Evolutionary conservation across 1,140 invertebrate species (phyloP).

Genomic region (Chymomyza costata): DNA sequence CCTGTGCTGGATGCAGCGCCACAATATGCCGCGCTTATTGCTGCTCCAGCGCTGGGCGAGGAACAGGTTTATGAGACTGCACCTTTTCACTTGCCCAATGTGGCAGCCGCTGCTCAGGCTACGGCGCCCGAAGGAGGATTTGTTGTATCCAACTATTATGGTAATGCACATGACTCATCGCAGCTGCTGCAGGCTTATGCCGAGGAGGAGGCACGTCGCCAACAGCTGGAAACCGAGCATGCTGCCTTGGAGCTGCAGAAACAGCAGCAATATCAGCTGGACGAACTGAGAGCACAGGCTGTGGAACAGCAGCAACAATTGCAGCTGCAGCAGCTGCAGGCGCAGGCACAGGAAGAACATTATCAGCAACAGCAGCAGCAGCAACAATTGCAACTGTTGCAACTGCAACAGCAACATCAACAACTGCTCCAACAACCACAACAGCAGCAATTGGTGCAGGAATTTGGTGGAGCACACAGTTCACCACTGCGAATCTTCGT

Average conservation of each 20-base stretch:
- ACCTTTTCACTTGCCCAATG: slow-evolving; percentile 57
- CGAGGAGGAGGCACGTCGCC: slow-evolving; percentile 55
- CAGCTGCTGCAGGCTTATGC: slow-evolving; percentile 58
- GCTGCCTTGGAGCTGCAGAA: slow-evolving; percentile 50
- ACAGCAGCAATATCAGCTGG: slow-evolving; percentile 47
- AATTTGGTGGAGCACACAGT: slow-evolving; percentile 55
- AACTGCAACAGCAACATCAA: slow-evolving; percentile 38
- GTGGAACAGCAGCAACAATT: slow-evolving; percentile 23
- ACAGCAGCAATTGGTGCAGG: slow-evolving; percentile 64
- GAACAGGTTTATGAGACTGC: slow-evolving; percentile 48
- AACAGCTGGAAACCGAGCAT: slow-evolving; percentile 61
- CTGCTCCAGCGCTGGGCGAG: slow-evolving; percentile 53
- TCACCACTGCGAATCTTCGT: slow-evolving; percentile 69
- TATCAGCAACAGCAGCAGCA: slow-evolving; percentile 37
- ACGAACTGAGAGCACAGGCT: slow-evolving; percentile 43
- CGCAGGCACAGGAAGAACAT: slow-evolving; percentile 17
- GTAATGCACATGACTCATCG: slow-evolving; percentile 55
- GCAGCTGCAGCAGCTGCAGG: slow-evolving; percentile 27
- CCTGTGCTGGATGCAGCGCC: slow-evolving; percentile 55
- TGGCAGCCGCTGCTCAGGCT: slow-evolving; percentile 28
- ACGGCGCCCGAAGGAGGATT: slow-evolving; percentile 56
- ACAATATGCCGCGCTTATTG: slow-evolving; percentile 65
- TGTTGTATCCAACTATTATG: slow-evolving; percentile 69
- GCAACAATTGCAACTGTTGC: slow-evolving; percentile 32
- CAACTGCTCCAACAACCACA: slow-evolving; percentile 40